Evolutionary conservation across 2,797 vertebrate species (phyloP), one percentile per base, ranked within the genome.

Genomic region (Champsocephalus gunnari): DNA sequence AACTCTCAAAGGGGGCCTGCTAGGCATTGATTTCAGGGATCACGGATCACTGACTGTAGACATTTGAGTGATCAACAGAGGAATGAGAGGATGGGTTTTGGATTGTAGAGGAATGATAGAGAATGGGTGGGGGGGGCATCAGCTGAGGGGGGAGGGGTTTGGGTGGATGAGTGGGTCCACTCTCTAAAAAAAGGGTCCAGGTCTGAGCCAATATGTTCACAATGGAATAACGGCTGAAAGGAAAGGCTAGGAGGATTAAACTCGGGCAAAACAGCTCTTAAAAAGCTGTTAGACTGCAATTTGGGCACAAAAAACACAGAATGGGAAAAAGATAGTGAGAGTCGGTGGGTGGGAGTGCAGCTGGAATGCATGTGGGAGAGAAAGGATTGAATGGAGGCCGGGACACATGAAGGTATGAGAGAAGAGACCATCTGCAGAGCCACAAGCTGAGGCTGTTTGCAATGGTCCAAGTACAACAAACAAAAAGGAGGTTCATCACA

Each of bases 241-340:
- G 86, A 86, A 80, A 92, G 83, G 87, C 88, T 87, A 77, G 93
- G 89, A 93, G 94, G 94, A 95, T 95, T 95, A 95, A 92, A 94
- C 90, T 90, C 90, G 56, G 71, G 91, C 89, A 94, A 93, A 94
- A 94, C 94, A 93, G 92, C 94, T 94, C 92, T 95, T 95, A 93
- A 94, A 96, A 95, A 94, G 92, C 94, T 93, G 94, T 96, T 95
- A 95, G 92, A 82, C 88, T 92, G 92, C 94, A 94, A 95, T 95
- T 94, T 94, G 90, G 87, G 91, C 85, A 92, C 85, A 92, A 88
- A 57, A 92, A 91, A 88, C 43, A 51, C 73, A 81, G 87, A 92
- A 85, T 79, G 88, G 84, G 77, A 78, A 81, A 82, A 77, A 87
- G 88, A 88, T 83, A 87, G 84, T 53, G 81, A 78, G 78, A 75